These are phyloP conservation scores for Oncorhynchus tshawytscha DNA, from an alignment of 2,113 vertebrate species.

Conservation along the genomic window DNA sequence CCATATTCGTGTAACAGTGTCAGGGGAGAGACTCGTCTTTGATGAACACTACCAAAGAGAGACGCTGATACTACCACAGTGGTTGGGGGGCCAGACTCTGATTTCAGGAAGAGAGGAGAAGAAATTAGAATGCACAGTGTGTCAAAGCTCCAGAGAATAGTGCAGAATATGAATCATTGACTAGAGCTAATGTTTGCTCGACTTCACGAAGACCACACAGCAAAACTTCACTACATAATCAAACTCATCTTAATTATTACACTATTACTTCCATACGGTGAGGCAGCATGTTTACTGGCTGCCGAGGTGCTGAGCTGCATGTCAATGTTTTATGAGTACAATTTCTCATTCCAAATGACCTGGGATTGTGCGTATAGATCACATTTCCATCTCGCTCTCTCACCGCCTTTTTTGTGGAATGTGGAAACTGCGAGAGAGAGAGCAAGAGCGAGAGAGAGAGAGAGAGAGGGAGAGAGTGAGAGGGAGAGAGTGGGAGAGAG, in stretches of 20 bases:
- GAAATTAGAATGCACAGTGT: constrained; percentile 45
- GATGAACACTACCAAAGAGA: constrained; percentile 55
- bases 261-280: constrained; percentile 19
- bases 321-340: constrained; percentile 37
- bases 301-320: constrained; percentile 11
- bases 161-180: constrained; percentile 57
- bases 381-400: constrained; percentile 43
- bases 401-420: constrained; percentile 39
- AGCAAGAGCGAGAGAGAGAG: constrained; percentile 9
- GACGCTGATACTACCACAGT: constrained; percentile 26
- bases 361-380: constrained; percentile 37
- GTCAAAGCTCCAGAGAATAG: constrained; percentile 43
- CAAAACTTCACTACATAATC: constrained; percentile 20
- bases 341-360: constrained; percentile 36
- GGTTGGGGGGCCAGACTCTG: constrained; percentile 20
- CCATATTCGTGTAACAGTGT: constrained; percentile 49
- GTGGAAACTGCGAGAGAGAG: not conserved
- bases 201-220: constrained; percentile 43
- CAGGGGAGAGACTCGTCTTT: constrained; percentile 60
- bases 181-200: constrained; percentile 60
- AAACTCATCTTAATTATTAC: constrained; percentile 44
- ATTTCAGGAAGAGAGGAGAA: constrained; percentile 15
- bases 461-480: constrained; percentile 28
- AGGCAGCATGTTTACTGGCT: constrained; percentile 3
- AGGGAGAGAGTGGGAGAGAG: constrained; percentile 5